Evolutionary conservation across 2,113 vertebrate genomes (phyloP).

Genomic region (Pedetes capensis): DNA sequence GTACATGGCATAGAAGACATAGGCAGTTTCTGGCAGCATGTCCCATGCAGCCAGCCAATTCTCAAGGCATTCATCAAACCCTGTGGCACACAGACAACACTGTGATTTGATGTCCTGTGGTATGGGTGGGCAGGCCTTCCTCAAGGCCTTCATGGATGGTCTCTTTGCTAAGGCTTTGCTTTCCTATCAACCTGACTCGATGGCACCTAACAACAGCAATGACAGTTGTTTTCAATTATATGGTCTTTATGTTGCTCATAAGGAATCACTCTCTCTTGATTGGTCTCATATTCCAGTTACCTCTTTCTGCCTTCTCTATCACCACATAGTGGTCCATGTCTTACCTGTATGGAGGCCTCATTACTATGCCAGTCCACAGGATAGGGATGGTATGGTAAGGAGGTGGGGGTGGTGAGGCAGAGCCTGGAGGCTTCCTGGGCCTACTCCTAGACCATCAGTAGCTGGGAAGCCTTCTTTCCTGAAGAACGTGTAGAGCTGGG

Average conservation of each 20-base stretch:
- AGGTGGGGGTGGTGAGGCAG: background rate
- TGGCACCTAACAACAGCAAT: too few relatives aligned
- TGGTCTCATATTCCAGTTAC: background rate
- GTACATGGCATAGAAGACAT: fast-evolving
- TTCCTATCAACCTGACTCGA: too few relatives aligned
- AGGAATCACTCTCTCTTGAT: background rate
- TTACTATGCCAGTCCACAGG: background rate
- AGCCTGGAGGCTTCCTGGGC: background rate
- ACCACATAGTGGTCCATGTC: too few relatives aligned
- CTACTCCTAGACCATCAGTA: background rate
- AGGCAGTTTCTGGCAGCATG: background rate
- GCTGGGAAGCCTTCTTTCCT: background rate
- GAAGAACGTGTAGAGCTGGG: background rate
- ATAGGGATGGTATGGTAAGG: background rate
- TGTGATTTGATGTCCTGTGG: background rate
- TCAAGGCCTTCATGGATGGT: background rate
- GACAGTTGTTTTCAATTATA: background rate
- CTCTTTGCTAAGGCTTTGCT: background rate
- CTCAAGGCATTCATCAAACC: background rate
- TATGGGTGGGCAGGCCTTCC: background rate
- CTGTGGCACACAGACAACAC: too few relatives aligned
- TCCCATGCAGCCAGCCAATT: background rate
- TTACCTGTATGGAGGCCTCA: background rate
- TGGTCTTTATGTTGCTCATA: background rate
- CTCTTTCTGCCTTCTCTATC: background rate